Conservation (phyloP, 1,140 invertebrate species). For the Idris sp. region DNA sequence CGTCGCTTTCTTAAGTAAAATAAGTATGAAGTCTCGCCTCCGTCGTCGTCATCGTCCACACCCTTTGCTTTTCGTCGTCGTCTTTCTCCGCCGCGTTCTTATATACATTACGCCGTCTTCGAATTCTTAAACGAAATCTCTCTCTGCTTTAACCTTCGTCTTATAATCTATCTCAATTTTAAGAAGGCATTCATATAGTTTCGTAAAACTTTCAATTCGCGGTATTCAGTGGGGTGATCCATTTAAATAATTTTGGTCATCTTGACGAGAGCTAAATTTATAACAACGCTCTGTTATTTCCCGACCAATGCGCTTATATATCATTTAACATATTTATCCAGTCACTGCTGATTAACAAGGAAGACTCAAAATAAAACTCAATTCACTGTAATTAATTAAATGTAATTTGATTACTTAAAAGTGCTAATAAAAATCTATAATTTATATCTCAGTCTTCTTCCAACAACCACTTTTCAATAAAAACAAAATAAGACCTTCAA, state of each 20-base stretch:
- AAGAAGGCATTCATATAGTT: constrained; percentile 71
- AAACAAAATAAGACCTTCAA: constrained; percentile 8
- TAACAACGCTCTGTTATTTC: constrained; percentile 7
- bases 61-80: constrained; percentile 44
- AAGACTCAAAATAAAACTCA: no score
- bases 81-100: constrained; percentile 41
- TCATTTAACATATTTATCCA: constrained; percentile 11
- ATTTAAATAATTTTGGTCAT: constrained; percentile 77
- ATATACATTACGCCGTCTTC: constrained; percentile 52
- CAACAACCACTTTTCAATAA: no score
- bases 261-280: constrained; percentile 63
- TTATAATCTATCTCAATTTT: constrained; percentile 79
- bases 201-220: constrained; percentile 70
- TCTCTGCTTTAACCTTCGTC: constrained; percentile 61
- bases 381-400: no score
- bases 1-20: constrained; percentile 75
- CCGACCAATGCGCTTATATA: not conserved
- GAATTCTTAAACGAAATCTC: constrained; percentile 60
- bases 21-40: constrained; percentile 73
- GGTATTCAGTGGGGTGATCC: constrained; percentile 72
- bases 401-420: no score
- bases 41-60: constrained; percentile 64
- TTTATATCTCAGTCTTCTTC: no score
- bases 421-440: no score
- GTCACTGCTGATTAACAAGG: no score